Percentiles rank a stretch among this genome's conserved stretches.
Conservation (phyloP, 2,888 invertebrate genomes). For the Pinctada fucata region DNA sequence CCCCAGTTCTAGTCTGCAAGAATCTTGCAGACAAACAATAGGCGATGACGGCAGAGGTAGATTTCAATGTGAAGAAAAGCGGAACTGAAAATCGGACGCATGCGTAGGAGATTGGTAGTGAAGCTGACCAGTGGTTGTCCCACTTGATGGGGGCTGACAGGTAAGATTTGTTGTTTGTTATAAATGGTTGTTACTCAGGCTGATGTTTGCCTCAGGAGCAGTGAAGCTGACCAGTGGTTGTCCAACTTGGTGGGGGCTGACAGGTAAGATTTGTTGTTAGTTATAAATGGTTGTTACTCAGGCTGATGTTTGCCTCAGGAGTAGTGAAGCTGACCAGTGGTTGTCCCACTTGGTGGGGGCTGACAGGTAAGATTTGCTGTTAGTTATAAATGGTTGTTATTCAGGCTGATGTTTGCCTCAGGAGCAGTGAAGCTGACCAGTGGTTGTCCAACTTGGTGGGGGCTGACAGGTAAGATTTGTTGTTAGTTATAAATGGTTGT, state of each 20-base stretch:
- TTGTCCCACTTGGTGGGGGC: slow-evolving; percentile 88
- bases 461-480: slow-evolving; percentile 81
- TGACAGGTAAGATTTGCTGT: slow-evolving; percentile 80
- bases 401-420: slow-evolving; percentile 85
- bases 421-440: slow-evolving; percentile 85
- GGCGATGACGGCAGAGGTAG: no score
- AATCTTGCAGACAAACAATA: no score
- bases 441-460: slow-evolving; percentile 88
- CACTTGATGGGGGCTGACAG: no score
- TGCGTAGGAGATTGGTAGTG: no score
- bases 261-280: no score
- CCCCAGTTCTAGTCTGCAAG: no score
- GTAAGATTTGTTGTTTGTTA: no score
- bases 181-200: slow-evolving; percentile 85
- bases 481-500: slow-evolving; percentile 81
- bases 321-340: slow-evolving; percentile 84
- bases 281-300: slow-evolving; percentile 84
- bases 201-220: slow-evolving; percentile 85
- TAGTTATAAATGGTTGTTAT: slow-evolving; percentile 82
- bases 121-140: no score
- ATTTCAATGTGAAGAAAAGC: no score
- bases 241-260: no score
- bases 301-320: slow-evolving; percentile 85
- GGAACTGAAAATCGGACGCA: no score
- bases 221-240: slow-evolving; percentile 80